Conservation (phyloP, 2,113 vertebrate genomes). For the Chaenogobius annularis region DNA sequence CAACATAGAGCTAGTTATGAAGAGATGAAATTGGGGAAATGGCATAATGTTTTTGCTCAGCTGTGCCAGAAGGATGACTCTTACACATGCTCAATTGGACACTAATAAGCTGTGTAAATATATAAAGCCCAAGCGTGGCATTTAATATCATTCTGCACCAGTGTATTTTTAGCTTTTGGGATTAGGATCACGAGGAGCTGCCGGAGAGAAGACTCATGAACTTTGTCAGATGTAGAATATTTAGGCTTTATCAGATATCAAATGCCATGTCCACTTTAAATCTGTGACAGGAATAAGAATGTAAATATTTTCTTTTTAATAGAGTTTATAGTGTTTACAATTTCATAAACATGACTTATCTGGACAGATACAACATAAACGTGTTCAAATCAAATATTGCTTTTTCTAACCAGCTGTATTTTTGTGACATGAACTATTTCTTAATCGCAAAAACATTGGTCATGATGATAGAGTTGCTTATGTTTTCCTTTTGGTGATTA, state of each 20-base stretch:
- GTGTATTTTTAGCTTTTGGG: constrained; percentile 53
- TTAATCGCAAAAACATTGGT: too few species aligned
- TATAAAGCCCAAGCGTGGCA: constrained; percentile 57
- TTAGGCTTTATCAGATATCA: not conserved
- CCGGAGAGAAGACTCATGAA: constrained; percentile 32
- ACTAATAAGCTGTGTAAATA: constrained; percentile 73
- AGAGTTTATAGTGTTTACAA: not conserved
- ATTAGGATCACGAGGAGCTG: constrained; percentile 31
- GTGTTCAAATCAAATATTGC: too few species aligned
- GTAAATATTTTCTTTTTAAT: not conserved
- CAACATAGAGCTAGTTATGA: constrained; percentile 65
- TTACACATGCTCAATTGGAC: constrained; percentile 74
- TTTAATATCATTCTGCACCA: constrained; percentile 46
- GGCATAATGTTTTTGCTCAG: constrained; percentile 67
- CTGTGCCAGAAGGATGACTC: constrained; percentile 43
- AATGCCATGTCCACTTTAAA: not conserved
- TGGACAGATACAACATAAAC: too few species aligned
- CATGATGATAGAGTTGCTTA: too few species aligned
- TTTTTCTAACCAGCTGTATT: too few species aligned
- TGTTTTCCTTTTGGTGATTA: too few species aligned
- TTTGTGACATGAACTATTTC: too few species aligned
- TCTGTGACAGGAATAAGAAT: not conserved
- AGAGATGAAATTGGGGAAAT: constrained; percentile 63
- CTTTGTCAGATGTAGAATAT: constrained; percentile 28
- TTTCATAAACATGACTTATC: not conserved